Base-by-base conservation (phyloP, 1,140 invertebrate genomes). In the Leucophenga varia region DNA sequence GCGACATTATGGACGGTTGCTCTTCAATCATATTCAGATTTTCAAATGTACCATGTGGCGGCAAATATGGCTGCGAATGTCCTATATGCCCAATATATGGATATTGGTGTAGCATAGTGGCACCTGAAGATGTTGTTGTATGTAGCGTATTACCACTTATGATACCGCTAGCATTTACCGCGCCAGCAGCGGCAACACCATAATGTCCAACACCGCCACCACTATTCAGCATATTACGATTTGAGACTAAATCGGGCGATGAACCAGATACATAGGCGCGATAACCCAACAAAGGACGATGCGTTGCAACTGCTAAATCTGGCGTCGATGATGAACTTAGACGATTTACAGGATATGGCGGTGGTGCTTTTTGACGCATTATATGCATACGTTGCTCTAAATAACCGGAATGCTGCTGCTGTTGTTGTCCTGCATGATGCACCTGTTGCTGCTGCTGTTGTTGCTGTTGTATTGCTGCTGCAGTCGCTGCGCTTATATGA, bases 311-410 rank as follows among this genome's bases (percentile, higher is more conserved):
- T 0, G 89, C 89, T 41, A 92, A 74, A 76, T 92, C 89, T 1
- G 90, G 90, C 1, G 88, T 91, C 6, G 88, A 90, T 53, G 85
- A 86, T 32, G 85, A 89, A 49, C 85, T 87, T 16, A 86, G 77
- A 3, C 86, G 78, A 59, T 81, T 82, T 0, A 84, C 83, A 1
- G 88, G 87, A 75, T 92, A 92, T 0, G 90, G 89, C 1, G 90
- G 90, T 0, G 90, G 90, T 0, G 85, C 88, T 74, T 91, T 91
- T 64, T 90, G 78, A 55, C 87, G 86, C 35, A 88, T 77, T 55
- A 86, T 80, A 25, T 84, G 83, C 46, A 85, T 63, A 31, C 77
- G 76, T 49, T 80, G 78, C 18, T 75, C 64, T 49, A 81, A 48
- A 14, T 74, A 65, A 7, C 52, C 55, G 22, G 53, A 2, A 52